These are phyloP conservation scores for Etheostoma nigrum DNA, from an alignment of 2,797 vertebrate species.

Conservation along the genomic window DNA sequence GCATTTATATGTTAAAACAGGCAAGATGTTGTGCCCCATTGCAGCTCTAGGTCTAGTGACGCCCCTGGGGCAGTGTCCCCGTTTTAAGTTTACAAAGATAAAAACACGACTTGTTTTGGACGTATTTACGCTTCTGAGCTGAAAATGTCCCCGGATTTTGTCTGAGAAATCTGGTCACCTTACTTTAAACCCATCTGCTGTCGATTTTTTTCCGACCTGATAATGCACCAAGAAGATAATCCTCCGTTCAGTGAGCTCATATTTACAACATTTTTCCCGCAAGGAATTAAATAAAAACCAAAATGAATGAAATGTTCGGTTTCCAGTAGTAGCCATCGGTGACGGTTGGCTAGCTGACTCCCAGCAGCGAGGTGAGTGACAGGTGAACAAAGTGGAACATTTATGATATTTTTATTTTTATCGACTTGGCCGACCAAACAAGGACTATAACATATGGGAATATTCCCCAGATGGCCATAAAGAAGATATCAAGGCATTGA, in stretches of 20 bases:
- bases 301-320: not conserved
- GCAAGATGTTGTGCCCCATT: too few relatives aligned
- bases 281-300: not conserved
- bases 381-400: not conserved
- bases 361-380: not conserved
- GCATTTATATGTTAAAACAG: too few relatives aligned
- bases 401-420: not conserved
- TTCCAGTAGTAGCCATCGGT: not conserved
- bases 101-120: too few relatives aligned
- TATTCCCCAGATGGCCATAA: not conserved
- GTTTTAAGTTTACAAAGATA: too few relatives aligned
- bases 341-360: not conserved
- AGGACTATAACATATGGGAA: not conserved
- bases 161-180: too few relatives aligned
- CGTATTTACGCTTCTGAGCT: too few relatives aligned
- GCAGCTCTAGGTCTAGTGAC: too few relatives aligned
- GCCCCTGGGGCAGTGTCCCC: too few relatives aligned
- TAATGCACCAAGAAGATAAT: not conserved
- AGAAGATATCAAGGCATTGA: not conserved
- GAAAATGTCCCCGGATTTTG: too few relatives aligned
- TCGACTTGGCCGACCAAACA: not conserved
- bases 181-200: not conserved
- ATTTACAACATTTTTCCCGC: not conserved
- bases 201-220: not conserved
- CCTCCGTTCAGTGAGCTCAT: fast-evolving